A percentile compares a stretch with the other conserved stretches of the same genome.
Conservation (phyloP, 2,113 vertebrate genomes). For the Ibidorhyncha struthersii region DNA sequence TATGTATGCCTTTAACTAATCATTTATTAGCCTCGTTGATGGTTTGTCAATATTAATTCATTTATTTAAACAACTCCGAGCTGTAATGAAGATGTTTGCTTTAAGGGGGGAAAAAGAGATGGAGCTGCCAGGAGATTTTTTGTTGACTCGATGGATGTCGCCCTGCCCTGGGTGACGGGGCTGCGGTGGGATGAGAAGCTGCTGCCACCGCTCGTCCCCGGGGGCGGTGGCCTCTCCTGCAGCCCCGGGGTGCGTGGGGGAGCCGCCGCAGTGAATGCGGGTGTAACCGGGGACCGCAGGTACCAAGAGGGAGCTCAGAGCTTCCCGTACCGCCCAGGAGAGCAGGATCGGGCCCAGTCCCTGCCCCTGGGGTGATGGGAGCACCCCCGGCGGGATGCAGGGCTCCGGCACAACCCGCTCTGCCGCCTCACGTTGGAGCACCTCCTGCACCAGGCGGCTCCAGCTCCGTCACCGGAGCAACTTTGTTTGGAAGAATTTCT, state of each 20-base stretch:
- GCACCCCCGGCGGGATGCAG: rapidly evolving
- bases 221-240: background rate
- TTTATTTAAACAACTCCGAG: constrained; percentile 87
- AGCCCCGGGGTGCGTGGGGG: rapidly evolving
- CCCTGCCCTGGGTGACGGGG: background rate
- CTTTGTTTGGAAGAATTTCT: background rate
- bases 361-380: background rate
- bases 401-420: rapidly evolving
- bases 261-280: rapidly evolving
- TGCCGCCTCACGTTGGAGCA: rapidly evolving
- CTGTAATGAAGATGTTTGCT: constrained; percentile 83
- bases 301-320: rapidly evolving
- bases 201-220: background rate
- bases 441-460: background rate
- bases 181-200: background rate
- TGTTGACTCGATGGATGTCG: constrained; percentile 42
- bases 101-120: constrained; percentile 51
- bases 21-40: constrained; percentile 85
- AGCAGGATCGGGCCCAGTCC: background rate
- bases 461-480: rapidly evolving
- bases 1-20: constrained; percentile 85
- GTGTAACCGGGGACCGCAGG: background rate
- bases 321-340: rapidly evolving
- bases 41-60: constrained; percentile 89
- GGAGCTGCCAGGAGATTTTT: constrained; percentile 44